Base-by-base conservation (phyloP, 2,888 invertebrate species). In the Drosophila subquinaria region DNA sequence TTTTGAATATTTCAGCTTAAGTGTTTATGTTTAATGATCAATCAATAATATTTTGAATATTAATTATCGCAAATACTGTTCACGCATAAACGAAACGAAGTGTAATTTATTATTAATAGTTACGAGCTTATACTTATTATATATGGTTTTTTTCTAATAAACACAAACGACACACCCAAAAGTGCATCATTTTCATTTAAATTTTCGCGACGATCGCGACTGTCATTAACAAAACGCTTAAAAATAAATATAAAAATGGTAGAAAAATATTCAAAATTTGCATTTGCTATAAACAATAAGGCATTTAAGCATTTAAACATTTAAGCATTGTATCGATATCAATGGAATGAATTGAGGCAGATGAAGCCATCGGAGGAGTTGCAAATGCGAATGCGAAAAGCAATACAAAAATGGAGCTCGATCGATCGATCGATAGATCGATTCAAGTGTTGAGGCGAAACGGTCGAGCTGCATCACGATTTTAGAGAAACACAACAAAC, bases 391-490 rank as follows among this genome's bases (percentile, higher is more conserved):
- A 51, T 61, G 17, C 61, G 36, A 62, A 47, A 64, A 48, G 66
- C 69, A 69, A 79, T 86, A 83, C 88, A 70, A 83, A 83, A 86
- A 83, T 83, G 82, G 82, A 83, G 82, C 82, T 83, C 69, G 69
- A 70, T 42, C 76, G 69, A 76, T 79, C 48, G 48, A 36, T 35
- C 35, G 81, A 66, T 79, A 43, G 48, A 51, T 35, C 35, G 51
- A 51, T 36, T 36, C 80, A 78, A 78, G 81, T 76, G 78, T 76
- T 77, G 81, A 63, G 67, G 71, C 76, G 64, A 70, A 55, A 11
- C 61, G 66, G 50, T 66, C 61, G 89, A 81, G 89, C 79, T 76
- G 88, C 86, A 85, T 89, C 84, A 85, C 84, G 84, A 85, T 77
- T 82, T 62, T 69, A 69, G 64, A 68, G 73, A 70, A 68, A 67